Base-by-base conservation (phyloP, 1,140 invertebrate species). In the Listronotus bonariensis region DNA sequence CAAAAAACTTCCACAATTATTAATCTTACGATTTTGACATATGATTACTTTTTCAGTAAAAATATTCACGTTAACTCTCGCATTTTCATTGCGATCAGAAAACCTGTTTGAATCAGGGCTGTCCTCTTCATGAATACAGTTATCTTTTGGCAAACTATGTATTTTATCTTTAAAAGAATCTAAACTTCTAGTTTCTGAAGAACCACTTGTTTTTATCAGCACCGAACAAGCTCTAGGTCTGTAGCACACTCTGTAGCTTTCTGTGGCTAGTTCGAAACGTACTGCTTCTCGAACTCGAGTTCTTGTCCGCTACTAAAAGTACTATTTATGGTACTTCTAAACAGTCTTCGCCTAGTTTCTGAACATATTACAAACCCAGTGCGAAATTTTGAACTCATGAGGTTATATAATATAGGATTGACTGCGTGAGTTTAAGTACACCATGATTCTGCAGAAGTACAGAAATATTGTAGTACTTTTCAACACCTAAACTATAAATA, bases 361-460 rank as follows among this genome's bases (percentile, higher is more conserved):
- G 83, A 82, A 68, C 88, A 90, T 0, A 91, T 78, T 15, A 87
- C 77, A 71, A 93, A 92, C 4, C 89, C 91, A 17, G 85, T 83
- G 2, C 92, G 84, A 75, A 94, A 94, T 78, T 92, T 93, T 12
- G 88, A 91, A 18, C 89, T 92, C 88, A 91, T 91, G n/a, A 91
- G 78, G 77, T 92, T 92, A 72, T 93, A 93, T 1, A 93, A 76
- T 60, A 92, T 89, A 0, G 92, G 92, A 80, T 94, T 93, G 41
- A 93, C 80, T 7, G 90, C 90, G n/a, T 0, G 90, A 92, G 75
- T 95, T 93, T 53, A 93, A 80, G 75, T 94, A 94, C 40, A 90
- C 79, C 88, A 95, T 89, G n/a, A 92, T 87, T 65, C 92, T 84
- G 58, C 88, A 89, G 73, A 93, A 91, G 73, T 91, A 93, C 0